Percentiles rank a stretch among this genome's conserved stretches.
These are phyloP conservation scores for Osmerus mordax DNA, from an alignment of 2,113 vertebrate species.

Conservation along the genomic window DNA sequence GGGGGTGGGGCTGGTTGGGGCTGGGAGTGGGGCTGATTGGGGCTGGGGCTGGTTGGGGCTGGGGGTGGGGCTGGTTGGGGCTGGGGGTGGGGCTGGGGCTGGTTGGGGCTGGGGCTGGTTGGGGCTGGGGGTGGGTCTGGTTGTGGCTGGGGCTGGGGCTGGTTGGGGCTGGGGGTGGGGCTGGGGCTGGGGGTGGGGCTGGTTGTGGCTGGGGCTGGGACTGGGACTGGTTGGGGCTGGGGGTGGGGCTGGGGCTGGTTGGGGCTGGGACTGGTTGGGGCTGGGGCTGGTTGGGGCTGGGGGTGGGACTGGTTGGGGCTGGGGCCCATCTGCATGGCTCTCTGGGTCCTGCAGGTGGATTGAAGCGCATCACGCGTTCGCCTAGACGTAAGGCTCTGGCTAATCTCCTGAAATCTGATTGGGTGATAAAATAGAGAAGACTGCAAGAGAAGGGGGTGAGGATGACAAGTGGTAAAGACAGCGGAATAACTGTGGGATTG, in stretches of 20 bases:
- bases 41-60: no score
- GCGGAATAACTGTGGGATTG: no score
- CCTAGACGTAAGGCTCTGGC: conserved; percentile 26
- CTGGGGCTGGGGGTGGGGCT: no score
- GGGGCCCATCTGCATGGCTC: conserved; percentile 23
- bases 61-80: background rate
- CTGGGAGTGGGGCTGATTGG: no score
- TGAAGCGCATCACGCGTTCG: conserved; percentile 51
- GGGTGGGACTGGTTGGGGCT: conserved; percentile 18
- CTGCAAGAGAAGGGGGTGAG: no score
- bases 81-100: no score
- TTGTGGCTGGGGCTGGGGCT: background rate
- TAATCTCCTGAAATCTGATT: conserved; percentile 18
- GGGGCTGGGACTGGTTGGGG: conserved; percentile 54
- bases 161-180: no score
- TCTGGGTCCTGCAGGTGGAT: conserved; percentile 61
- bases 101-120: conserved; percentile 32
- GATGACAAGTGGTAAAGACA: no score
- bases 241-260: background rate
- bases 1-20: no score
- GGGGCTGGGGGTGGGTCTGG: conserved; percentile 19
- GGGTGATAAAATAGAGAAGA: no score
- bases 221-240: no score
- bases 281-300: conserved; percentile 37
- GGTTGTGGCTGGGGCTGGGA: no score